Evolutionary conservation across 2,888 invertebrate genomes (phyloP), one percentile per base, ranked within the genome.

Genomic region (Junonia oenone): DNA sequence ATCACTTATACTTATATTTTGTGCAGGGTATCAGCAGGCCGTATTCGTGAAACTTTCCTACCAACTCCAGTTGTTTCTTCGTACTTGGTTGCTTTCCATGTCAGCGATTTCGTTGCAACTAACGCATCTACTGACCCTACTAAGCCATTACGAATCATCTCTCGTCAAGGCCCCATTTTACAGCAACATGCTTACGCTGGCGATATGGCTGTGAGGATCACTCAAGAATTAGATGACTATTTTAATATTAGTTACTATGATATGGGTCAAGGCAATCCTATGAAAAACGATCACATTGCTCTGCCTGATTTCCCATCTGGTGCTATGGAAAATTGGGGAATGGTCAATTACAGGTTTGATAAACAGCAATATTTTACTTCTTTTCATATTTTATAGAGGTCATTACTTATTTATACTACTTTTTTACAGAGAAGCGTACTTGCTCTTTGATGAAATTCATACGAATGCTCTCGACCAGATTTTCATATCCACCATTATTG

Each of bases 241-340:
- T 91, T 95, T 66, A 92, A 71, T 1, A 72, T 89, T 53, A 61
- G 76, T 1, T 92, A 91, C 59, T 80, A 93, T 51, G 79, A 86
- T 14, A 93, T 94, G 86, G 92, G 92, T 2, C 78, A 83, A 55
- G 85, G 82, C 15, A 59, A 68, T 15, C 67, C 76, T 0, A 91
- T 93, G 73, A 90, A 90, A 67, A 90, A 90, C 37, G 95, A 96
- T 68, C 93, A 95, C 62, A 93, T 95, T 29, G 95, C 95, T 14
- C 89, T 96, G 51, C 94, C 96, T 8, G 95, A 96, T 72, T 95
- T 96, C 76, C 91, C 93, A 8, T 93, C 94, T 63, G 94, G 94
- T 64, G 96, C 96, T 63, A 96, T 96, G 96, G 96, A 96, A 77
- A 96, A 96, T 77, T 96, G 96, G 95, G 96, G 96, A 58, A 91